Evolutionary conservation across 2,797 vertebrate genomes (phyloP), one percentile per base, ranked within the genome.

Genomic region (Synaphobranchus kaupii): DNA sequence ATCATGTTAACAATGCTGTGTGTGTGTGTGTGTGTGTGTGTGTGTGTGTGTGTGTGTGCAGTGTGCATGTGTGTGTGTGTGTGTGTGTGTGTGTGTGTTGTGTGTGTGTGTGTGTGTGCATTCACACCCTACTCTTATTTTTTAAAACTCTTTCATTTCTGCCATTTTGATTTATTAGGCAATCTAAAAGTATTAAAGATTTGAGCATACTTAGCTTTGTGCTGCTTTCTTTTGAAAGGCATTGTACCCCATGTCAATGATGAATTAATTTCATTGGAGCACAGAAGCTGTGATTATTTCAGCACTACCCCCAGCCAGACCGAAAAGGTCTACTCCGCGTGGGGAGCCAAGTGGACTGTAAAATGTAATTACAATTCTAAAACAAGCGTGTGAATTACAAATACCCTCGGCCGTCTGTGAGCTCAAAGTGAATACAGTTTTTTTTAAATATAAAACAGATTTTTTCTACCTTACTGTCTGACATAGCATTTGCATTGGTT

Each of bases 121-220:
- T 84, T 7, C 4, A 34, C 63, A 15, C 52, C 66, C 44, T 17
- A 8, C 44, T 48, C 0, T 66, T 66, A 89, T 89, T 93, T 88
- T 85, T 85, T 87, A 92, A 10, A 54, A 84, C 92, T 95, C 95
- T 92, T 94, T 95, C 93, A 96, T 95, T 96, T 94, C 92, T 97
- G 96, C 95, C 97, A 96, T 96, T 97, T 98, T 98, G 97, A 98
- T 98, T 97, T 98, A 98, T 98, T 97, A 96, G 96, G 93, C 96
- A 97, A 97, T 97, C 93, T 96, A 92, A 93, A 93, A 94, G 91
- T 95, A 95, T 97, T 96, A 95, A 96, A 97, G 94, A 95, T 95
- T 96, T 96, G 91, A 91, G 92, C 93, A 92, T 86, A 89, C 89
- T 91, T 91, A 94, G 93, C 91, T 90, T 92, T 94, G 90, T 93